Base-by-base conservation (phyloP, 1,140 invertebrate genomes). In the Phymastichus coffea region DNA sequence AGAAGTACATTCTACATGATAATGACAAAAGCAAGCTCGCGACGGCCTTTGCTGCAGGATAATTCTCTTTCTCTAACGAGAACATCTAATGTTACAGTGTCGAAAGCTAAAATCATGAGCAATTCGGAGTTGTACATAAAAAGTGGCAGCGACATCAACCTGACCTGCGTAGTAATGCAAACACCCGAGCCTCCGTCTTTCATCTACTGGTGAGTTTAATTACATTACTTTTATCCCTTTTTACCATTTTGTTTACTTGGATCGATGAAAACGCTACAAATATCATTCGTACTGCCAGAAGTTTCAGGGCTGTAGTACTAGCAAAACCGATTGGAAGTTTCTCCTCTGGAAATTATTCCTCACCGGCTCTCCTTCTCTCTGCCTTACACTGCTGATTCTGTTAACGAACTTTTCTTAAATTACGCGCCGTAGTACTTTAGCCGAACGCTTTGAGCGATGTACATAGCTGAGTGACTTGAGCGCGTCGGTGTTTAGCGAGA, bases 131-230 rank as follows among this genome's bases (percentile, higher is more conserved):
- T 93, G 63, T 92, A 89, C 81, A 90, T 94, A 70, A 90, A 92
- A 66, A 91, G 89, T 66, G 92, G 92, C 28, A 92, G 89, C 66
- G 92, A 94, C 81, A 93, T 95, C 73, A 94, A 94, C 81, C 83
- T 95, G 67, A 94, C 92, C 47, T 94, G 93, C 79, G 84, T 91
- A 61, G 91, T 93, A 6, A 83, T 87, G 63, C 88, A 93, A 73
- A 91, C 91, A 23, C 91, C 92, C 0, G 90, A 92, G 63, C 91
- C 92, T n/a, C 92, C 92, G 35, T 87, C 86, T 66, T 94, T 92
- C 78, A 94, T 95, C 75, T 92, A 93, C 76, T 95, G 93, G 93
- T 77, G 49, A 75, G 69, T 74, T 61, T 62, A 54, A 54, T 63
- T 61, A 23, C 19, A 25, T 48, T 54, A 41, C 38, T 25, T 48